These are phyloP conservation scores for Tursiops truncatus DNA, from an alignment of 2,113 vertebrate species.

Conservation along the genomic window DNA sequence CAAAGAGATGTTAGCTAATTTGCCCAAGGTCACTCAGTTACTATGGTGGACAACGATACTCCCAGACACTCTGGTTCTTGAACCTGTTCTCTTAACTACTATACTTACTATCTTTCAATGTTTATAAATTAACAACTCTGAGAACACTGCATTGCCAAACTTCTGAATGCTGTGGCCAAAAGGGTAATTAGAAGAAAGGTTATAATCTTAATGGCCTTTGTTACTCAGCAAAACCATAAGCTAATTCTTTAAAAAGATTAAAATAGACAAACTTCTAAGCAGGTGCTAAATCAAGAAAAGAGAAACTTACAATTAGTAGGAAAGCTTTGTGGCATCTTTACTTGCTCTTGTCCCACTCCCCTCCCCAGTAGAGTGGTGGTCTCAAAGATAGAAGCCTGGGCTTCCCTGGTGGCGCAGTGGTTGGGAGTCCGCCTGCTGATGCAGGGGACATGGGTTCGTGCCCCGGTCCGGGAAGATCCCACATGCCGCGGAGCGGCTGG, in stretches of 20 bases:
- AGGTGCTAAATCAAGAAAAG: neutral
- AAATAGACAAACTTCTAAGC: neutral
- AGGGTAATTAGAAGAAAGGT: neutral
- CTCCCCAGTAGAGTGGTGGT: neutral
- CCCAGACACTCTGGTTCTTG: too few species aligned
- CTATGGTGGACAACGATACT: too few species aligned
- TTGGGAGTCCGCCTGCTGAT: too few species aligned
- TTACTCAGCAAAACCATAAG: conserved; percentile 20
- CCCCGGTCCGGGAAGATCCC: too few species aligned
- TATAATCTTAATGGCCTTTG: neutral
- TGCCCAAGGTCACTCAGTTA: too few species aligned
- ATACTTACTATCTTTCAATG: neutral
- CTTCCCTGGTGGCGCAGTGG: too few species aligned
- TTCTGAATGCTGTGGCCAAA: neutral
- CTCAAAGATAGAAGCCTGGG: neutral
- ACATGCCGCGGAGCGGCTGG: too few species aligned
- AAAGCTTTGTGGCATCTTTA: neutral
- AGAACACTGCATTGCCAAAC: neutral
- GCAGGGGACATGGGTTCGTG: too few species aligned
- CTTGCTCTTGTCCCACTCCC: neutral
- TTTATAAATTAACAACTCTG: neutral
- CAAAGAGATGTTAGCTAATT: too few species aligned
- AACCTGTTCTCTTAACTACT: neutral
- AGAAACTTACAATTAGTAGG: neutral
- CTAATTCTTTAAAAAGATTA: neutral